Evolutionary conservation across 30 jellyfish, hydroid and myxozoan genomes (phyloP).

Genomic region (Rhopilema esculentum): DNA sequence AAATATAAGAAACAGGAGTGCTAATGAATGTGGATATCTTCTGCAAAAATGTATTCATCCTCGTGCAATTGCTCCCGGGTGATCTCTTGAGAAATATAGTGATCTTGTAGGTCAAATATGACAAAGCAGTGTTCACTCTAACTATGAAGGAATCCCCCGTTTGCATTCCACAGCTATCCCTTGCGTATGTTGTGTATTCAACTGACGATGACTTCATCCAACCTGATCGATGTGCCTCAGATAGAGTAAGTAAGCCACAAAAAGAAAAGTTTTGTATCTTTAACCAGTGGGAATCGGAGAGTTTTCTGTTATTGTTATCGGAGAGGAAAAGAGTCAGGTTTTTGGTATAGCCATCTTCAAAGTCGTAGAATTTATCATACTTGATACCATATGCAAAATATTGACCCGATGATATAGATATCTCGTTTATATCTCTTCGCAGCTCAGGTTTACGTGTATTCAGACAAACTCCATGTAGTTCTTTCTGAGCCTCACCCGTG

Average conservation of each 20-base stretch:
- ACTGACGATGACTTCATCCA: not conserved
- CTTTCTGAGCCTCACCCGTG: slow-evolving; percentile 13
- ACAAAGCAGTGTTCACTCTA: slow-evolving; percentile 4
- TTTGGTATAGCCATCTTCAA: slow-evolving; percentile 92
- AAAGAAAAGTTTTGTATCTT: slow-evolving; percentile 50
- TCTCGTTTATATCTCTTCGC: slow-evolving; percentile 42
- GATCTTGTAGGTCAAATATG: slow-evolving; percentile 25
- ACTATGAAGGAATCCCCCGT: slow-evolving; percentile 56
- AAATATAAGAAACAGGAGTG: slow-evolving; percentile 30
- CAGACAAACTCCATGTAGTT: slow-evolving; percentile 37
- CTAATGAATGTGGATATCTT: slow-evolving; percentile 67
- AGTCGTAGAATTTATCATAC: slow-evolving; percentile 77
- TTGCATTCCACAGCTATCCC: slow-evolving; percentile 84
- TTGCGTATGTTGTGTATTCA: slow-evolving; percentile 70
- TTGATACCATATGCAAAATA: slow-evolving; percentile 59
- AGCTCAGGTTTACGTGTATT: slow-evolving; percentile 56
- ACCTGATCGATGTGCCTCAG: not conserved
- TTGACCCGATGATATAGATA: slow-evolving; percentile 65
- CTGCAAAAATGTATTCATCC: slow-evolving; percentile 37
- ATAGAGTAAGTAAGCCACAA: slow-evolving; percentile 71
- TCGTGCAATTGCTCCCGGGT: slow-evolving; percentile 70
- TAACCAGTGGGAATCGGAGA: slow-evolving; percentile 61
- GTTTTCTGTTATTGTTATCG: not conserved
- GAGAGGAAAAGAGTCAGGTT: slow-evolving; percentile 64
- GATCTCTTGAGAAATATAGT: slow-evolving; percentile 26